Evolutionary conservation across 2,888 invertebrate species (phyloP).

Genomic region (Venusia cambrica): DNA sequence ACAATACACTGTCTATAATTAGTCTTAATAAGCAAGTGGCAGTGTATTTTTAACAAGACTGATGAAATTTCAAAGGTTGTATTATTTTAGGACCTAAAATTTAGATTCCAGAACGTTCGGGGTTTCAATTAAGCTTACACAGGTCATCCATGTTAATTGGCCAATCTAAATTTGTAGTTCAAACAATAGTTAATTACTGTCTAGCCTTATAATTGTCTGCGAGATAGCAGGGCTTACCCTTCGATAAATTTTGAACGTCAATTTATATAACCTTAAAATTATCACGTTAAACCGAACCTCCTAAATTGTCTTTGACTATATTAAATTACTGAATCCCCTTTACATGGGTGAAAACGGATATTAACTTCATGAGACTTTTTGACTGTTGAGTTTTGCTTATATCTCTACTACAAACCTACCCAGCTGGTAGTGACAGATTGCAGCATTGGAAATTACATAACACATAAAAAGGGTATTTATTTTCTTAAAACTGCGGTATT

Average conservation of each 20-base stretch:
- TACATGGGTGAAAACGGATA: no score
- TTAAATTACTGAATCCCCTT: no score
- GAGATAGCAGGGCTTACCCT: conserved; percentile 7
- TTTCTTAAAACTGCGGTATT: no score
- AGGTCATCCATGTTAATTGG: conserved; percentile 21
- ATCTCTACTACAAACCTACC: no score
- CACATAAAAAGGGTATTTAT: no score
- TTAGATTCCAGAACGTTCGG: conserved; percentile 1
- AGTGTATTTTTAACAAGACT: no score
- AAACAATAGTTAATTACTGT: conserved; percentile 24
- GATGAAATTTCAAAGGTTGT: no score
- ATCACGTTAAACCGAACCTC: background rate
- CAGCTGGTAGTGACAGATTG: no score
- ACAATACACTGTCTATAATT: background rate
- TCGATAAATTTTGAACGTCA: background rate
- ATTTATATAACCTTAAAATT: background rate
- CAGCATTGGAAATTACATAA: no score
- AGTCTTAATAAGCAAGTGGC: no score
- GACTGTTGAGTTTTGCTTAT: no score
- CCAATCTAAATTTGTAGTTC: conserved; percentile 21
- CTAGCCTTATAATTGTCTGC: conserved; percentile 9
- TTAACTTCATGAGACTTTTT: no score
- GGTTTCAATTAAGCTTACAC: conserved; percentile 9
- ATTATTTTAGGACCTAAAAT: conserved; percentile 3
- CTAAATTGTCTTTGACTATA: conserved; percentile 1